Conservation (phyloP, 2,113 vertebrate genomes). For the Saccopteryx leptura region DNA sequence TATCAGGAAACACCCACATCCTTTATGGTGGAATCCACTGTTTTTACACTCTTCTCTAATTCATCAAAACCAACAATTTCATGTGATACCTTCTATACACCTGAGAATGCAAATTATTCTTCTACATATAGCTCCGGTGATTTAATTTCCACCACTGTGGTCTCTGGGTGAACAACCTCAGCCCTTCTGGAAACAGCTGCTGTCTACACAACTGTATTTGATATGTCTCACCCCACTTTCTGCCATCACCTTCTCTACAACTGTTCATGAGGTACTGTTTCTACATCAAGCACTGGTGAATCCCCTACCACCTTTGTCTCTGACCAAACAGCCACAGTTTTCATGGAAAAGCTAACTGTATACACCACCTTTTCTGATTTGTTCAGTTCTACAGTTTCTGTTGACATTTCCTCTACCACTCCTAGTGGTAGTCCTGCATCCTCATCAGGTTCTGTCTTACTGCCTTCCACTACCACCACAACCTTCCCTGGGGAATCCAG, state of each 20-base stretch:
- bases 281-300: not conserved
- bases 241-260: not conserved
- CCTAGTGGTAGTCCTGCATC: not conserved
- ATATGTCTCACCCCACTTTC: not conserved
- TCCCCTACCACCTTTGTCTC: not conserved
- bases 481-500: not conserved
- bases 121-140: not conserved
- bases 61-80: not conserved
- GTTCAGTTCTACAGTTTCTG: not conserved
- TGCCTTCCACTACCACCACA: not conserved
- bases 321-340: not conserved
- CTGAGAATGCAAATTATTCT: not conserved
- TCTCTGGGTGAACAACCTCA: not conserved
- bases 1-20: not conserved
- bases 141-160: not conserved
- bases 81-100: not conserved
- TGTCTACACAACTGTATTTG: not conserved
- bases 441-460: not conserved
- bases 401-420: not conserved
- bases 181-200: not conserved
- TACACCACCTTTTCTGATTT: not conserved
- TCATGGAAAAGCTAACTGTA: not conserved
- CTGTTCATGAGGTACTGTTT: not conserved
- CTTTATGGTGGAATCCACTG: not conserved
- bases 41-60: not conserved